A percentile compares a stretch with the other conserved stretches of the same genome.
These are phyloP conservation scores for Pardalotus punctatus DNA, from an alignment of 2,113 vertebrate genomes.

Conservation along the genomic window DNA sequence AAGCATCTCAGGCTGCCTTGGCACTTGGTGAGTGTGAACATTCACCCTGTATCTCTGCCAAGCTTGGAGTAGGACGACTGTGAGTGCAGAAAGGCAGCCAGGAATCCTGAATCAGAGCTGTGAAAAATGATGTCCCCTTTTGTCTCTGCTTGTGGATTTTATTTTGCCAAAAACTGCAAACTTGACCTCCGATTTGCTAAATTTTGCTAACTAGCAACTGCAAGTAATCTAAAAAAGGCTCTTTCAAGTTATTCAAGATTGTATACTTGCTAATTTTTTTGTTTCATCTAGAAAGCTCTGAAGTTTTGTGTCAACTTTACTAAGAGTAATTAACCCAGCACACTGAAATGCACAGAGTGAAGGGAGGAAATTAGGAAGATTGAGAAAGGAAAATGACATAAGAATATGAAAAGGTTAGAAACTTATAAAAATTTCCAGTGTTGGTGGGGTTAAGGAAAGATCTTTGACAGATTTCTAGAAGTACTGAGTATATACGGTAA, in stretches of 20 bases:
- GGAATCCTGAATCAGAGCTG: not conserved
- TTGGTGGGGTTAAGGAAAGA: not conserved
- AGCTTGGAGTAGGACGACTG: not conserved
- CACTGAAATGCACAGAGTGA: not conserved
- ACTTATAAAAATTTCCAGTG: rapidly evolving
- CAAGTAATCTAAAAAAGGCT: not conserved
- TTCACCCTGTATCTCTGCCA: not conserved
- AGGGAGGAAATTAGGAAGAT: not conserved
- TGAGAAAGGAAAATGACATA: not conserved
- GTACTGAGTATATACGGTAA: not conserved
- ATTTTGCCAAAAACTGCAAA: not conserved
- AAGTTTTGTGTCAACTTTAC: not conserved
- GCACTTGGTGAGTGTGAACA: not conserved
- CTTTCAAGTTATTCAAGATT: not conserved
- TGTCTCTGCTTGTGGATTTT: not conserved
- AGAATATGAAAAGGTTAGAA: not conserved
- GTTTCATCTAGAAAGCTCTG: not conserved
- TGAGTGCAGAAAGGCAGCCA: not conserved
- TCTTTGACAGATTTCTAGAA: not conserved
- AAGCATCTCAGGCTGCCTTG: not conserved
- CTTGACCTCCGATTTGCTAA: not conserved
- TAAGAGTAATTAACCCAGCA: not conserved
- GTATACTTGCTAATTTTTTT: not conserved
- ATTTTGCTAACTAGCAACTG: not conserved
- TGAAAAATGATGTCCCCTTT: not conserved